Evolutionary conservation across 2,113 vertebrate species (phyloP).

Genomic region (Lathamus discolor): DNA sequence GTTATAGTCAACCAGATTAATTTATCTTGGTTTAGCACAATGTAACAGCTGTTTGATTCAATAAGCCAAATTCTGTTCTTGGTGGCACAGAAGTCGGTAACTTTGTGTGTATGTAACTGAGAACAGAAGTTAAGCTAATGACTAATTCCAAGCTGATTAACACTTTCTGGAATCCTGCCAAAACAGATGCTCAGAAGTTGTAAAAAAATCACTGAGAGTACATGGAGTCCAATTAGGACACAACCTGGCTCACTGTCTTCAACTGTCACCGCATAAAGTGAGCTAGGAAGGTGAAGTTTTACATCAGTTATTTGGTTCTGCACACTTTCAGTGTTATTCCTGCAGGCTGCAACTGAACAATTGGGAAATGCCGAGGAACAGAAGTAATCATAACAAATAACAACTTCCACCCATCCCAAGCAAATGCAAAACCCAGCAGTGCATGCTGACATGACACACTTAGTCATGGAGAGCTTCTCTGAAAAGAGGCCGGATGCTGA

Average conservation of each 20-base stretch:
- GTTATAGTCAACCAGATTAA: slow-evolving; percentile 33
- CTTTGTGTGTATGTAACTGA: slow-evolving; percentile 19
- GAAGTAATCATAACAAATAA: background rate
- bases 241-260: background rate
- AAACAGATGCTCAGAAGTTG: background rate
- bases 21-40: slow-evolving; percentile 52
- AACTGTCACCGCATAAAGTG: fast-evolving
- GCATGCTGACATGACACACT: background rate
- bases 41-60: slow-evolving; percentile 49
- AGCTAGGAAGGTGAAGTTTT: background rate
- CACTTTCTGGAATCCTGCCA: background rate
- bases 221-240: background rate
- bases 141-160: slow-evolving; percentile 52
- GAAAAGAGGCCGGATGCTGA: background rate
- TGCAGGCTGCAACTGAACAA: background rate
- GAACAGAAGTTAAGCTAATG: slow-evolving; percentile 35
- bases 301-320: background rate
- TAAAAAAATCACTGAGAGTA: background rate
- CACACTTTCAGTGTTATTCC: background rate
- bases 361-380: background rate
- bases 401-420: background rate
- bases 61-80: slow-evolving; percentile 30
- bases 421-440: background rate
- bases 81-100: slow-evolving; percentile 16
- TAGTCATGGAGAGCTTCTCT: background rate